These are phyloP conservation scores for Pegoplata infirma DNA, from an alignment of 2,888 invertebrate species.

Conservation along the genomic window DNA sequence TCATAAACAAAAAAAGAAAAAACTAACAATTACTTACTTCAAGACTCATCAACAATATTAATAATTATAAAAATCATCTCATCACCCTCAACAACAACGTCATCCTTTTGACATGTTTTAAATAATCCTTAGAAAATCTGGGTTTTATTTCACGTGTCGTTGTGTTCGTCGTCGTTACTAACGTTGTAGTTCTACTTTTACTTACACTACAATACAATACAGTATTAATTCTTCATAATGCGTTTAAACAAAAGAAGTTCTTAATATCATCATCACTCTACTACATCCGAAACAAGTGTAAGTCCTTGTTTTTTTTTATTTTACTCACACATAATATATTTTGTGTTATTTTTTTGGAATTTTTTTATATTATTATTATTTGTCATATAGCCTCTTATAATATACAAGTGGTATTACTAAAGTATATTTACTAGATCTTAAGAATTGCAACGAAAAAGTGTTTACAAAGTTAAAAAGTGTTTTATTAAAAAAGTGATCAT, in stretches of 20 bases:
- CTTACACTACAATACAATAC: not conserved
- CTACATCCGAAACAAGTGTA: constrained; percentile 31
- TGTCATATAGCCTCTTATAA: not conserved
- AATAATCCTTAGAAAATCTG: constrained; percentile 40
- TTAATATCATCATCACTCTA: constrained; percentile 32
- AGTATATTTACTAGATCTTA: not conserved
- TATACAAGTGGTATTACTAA: not conserved
- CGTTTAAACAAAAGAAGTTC: constrained; percentile 32
- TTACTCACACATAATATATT: constrained; percentile 3
- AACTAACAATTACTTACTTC: constrained; percentile 41
- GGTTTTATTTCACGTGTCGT: constrained; percentile 31
- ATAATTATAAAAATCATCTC: constrained; percentile 25
- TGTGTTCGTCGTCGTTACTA: constrained; percentile 1
- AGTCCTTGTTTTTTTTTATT: constrained; percentile 32
- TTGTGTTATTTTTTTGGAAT: not conserved
- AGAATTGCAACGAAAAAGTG: not conserved
- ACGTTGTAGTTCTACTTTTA: no score
- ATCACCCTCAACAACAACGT: constrained; percentile 1
- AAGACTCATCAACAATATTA: no score
- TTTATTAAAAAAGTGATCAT: not conserved
- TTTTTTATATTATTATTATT: not conserved
- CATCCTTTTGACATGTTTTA: no score
- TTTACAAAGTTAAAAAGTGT: not conserved
- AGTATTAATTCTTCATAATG: not conserved
- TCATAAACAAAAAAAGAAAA: no score